Conservation (phyloP, 2,113 vertebrate genomes). For the Eleginops maclovinus region DNA sequence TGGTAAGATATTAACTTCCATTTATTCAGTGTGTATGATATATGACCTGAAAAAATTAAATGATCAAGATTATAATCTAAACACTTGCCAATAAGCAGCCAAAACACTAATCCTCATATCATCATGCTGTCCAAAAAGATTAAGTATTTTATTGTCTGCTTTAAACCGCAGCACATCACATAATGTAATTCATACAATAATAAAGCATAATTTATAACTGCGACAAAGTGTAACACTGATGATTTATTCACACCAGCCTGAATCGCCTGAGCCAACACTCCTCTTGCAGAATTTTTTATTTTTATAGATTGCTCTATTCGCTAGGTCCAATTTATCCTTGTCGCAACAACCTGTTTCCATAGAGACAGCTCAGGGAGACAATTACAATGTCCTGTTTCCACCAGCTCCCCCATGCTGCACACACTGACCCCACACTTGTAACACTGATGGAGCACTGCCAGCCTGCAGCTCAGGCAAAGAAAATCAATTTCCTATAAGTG, state of each 20-base stretch:
- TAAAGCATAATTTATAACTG: neutral
- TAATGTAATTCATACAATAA: neutral
- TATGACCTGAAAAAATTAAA: slow-evolving; percentile 1
- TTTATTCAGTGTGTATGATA: neutral
- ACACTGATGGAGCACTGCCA: slow-evolving; percentile 28
- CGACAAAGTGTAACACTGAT: neutral
- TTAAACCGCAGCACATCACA: neutral
- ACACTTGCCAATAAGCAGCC: neutral
- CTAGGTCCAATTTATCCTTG: neutral
- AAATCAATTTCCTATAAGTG: slow-evolving; percentile 54
- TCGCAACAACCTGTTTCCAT: slow-evolving; percentile 46
- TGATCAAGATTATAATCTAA: neutral
- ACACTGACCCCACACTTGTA: slow-evolving; percentile 12
- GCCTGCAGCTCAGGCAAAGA: neutral
- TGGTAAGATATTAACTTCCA: slow-evolving; percentile 70
- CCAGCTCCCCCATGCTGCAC: slow-evolving; percentile 13
- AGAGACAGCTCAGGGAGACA: slow-evolving; percentile 29
- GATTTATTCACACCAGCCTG: neutral
- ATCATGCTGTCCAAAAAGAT: neutral
- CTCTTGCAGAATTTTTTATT: too few species aligned
- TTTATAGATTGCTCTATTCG: slow-evolving; percentile 9
- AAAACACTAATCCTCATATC: neutral
- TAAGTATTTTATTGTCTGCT: neutral
- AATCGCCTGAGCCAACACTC: neutral
- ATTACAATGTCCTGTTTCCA: slow-evolving; percentile 23